Evolutionary conservation across 2,888 invertebrate species (phyloP).

Genomic region (Drosophila nr. fundita): DNA sequence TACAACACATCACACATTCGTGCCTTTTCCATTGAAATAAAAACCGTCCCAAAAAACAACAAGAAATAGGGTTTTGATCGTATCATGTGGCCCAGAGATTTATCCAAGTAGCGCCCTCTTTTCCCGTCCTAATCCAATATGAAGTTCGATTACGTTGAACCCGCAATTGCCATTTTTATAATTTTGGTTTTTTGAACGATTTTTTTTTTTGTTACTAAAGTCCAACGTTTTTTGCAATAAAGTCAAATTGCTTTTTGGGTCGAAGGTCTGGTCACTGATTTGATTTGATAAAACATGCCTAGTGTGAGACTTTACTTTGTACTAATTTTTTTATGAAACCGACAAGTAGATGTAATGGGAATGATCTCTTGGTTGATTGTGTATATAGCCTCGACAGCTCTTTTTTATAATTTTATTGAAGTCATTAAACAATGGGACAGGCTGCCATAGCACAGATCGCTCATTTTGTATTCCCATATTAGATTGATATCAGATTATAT

Average conservation of each 20-base stretch:
- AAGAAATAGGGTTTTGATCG: not conserved
- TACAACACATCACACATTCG: conserved; percentile 73
- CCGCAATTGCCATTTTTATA: conserved; percentile 37
- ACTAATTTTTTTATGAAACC: not conserved
- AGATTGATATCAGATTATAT: not conserved
- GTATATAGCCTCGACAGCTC: not conserved
- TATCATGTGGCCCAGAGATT: conserved; percentile 7
- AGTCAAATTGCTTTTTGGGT: not conserved
- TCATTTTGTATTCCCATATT: not conserved
- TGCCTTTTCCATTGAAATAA: conserved; percentile 80
- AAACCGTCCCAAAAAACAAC: conserved; percentile 72
- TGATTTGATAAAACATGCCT: not conserved
- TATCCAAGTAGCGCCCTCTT: not conserved
- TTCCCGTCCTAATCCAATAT: conserved; percentile 4
- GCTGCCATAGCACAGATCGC: not conserved
- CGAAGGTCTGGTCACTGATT: not conserved
- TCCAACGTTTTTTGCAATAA: not conserved
- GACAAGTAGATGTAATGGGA: not conserved
- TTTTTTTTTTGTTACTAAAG: not conserved
- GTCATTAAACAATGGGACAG: not conserved
- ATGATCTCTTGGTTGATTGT: not conserved
- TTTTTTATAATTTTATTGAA: not conserved
- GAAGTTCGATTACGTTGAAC: conserved; percentile 21
- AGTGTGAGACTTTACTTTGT: not conserved
- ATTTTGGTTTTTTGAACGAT: conserved; percentile 6